phyloP scores from a whole-genome alignment of 2,888 invertebrate genomes.

The Malthinus seriepunctatus region DNA sequence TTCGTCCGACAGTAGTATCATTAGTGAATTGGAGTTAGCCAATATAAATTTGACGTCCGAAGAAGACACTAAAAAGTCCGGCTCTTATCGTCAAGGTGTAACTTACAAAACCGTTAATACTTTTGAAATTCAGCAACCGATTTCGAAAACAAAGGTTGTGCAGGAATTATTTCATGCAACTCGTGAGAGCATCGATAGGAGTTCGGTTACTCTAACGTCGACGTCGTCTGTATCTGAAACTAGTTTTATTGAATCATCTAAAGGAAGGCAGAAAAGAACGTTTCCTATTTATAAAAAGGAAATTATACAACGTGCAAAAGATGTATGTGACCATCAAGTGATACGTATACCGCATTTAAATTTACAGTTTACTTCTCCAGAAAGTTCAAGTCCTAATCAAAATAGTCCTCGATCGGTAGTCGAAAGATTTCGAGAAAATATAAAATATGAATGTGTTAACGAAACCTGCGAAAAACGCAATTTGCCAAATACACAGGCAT shows the following conservation, averaged over 20 bases:
- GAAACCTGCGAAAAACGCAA: slow-evolving; percentile 11
- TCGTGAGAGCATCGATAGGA: too few species aligned
- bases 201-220: too few species aligned
- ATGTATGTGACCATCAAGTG: not conserved
- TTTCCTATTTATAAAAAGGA: not conserved
- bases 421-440: slow-evolving; percentile 3
- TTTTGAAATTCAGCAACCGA: not conserved
- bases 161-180: too few species aligned
- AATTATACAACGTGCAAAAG: not conserved
- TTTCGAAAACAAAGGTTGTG: too few species aligned
- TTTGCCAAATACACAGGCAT: not conserved
- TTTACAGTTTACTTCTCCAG: slow-evolving; percentile 4
- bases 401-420: not conserved
- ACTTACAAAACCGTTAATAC: too few species aligned
- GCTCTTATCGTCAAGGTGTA: too few species aligned
- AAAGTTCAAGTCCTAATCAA: not conserved
- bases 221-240: slow-evolving; percentile 8
- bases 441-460: slow-evolving; percentile 21
- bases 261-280: not conserved
- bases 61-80: too few species aligned
- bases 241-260: slow-evolving; percentile 10
- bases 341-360: slow-evolving; percentile 4
- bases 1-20: slow-evolving; percentile 3
- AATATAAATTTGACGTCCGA: not conserved
- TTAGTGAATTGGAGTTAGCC: not conserved